phyloP scores from a whole-genome alignment of 2,113 vertebrate genomes.

The Erpornis zantholeuca region DNA sequence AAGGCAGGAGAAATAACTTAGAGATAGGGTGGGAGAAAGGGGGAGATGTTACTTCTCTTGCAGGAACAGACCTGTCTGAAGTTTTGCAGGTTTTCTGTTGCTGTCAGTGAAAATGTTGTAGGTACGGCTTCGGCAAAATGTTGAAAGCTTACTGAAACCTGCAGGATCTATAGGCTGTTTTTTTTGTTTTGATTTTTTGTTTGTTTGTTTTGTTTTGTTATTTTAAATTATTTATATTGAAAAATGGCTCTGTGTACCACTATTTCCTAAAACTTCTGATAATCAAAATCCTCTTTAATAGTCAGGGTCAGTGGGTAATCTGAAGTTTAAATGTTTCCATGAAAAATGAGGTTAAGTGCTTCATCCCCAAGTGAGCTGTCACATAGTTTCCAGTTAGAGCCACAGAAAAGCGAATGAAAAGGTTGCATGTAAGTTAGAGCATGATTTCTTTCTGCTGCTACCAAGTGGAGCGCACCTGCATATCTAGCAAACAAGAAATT shows the following conservation, averaged over 20 bases:
- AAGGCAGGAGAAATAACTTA: neutral
- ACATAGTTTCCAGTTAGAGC: neutral
- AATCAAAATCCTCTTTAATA: neutral
- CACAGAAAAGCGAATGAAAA: neutral
- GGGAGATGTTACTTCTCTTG: neutral
- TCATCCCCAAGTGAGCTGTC: neutral
- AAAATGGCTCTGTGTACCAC: neutral
- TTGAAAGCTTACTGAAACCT: neutral
- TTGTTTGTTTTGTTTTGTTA: neutral
- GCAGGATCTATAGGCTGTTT: neutral
- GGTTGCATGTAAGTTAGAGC: fast-evolving
- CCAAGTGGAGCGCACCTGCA: neutral
- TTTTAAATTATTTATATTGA: neutral
- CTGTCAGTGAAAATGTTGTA: neutral
- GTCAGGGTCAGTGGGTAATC: neutral
- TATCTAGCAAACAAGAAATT: neutral
- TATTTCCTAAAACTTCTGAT: neutral
- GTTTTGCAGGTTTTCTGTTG: neutral
- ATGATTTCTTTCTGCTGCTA: neutral
- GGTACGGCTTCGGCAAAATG: neutral
- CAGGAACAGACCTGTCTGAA: conserved; percentile 31
- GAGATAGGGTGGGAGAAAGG: neutral
- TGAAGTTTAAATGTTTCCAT: neutral
- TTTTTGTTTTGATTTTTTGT: neutral
- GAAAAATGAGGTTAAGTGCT: neutral